These are phyloP conservation scores for Limnephilus rhombicus DNA, from an alignment of 2,888 invertebrate species.

Conservation along the genomic window DNA sequence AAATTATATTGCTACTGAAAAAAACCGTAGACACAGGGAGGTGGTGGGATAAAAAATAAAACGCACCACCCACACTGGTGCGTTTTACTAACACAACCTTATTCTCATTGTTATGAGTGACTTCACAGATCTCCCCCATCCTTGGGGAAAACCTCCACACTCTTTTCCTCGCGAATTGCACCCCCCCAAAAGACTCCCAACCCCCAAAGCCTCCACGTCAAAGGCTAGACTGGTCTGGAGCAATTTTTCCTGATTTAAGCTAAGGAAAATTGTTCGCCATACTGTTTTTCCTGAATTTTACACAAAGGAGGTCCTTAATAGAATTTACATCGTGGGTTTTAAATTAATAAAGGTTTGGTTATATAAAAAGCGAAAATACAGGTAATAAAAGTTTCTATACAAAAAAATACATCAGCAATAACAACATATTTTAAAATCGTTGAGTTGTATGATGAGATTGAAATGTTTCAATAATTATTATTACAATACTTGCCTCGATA, in stretches of 20 bases:
- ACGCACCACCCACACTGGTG: background rate
- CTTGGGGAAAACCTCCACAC: constrained; percentile 32
- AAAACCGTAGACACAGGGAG: background rate
- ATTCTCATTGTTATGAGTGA: constrained; percentile 60
- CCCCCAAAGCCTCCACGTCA: background rate
- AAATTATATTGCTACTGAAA: background rate
- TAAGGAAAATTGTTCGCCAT: constrained; percentile 30
- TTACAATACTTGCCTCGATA: too few relatives aligned
- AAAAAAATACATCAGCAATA: background rate
- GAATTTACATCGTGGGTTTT: background rate
- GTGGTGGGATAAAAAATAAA: constrained; percentile 13
- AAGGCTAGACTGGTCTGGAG: constrained; percentile 51
- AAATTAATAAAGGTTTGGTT: background rate
- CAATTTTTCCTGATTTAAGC: constrained; percentile 65
- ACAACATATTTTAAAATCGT: background rate
- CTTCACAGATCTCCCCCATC: constrained; percentile 47
- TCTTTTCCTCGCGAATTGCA: constrained; percentile 32
- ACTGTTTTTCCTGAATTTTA: constrained; percentile 5
- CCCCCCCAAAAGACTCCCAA: constrained; percentile 8
- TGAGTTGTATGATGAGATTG: too few relatives aligned
- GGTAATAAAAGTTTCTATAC: background rate
- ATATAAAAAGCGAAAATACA: background rate
- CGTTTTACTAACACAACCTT: constrained; percentile 51
- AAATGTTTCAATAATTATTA: too few relatives aligned
- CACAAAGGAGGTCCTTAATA: background rate